These are phyloP conservation scores for Cantharis rustica DNA, from an alignment of 2,888 invertebrate species.

Conservation along the genomic window DNA sequence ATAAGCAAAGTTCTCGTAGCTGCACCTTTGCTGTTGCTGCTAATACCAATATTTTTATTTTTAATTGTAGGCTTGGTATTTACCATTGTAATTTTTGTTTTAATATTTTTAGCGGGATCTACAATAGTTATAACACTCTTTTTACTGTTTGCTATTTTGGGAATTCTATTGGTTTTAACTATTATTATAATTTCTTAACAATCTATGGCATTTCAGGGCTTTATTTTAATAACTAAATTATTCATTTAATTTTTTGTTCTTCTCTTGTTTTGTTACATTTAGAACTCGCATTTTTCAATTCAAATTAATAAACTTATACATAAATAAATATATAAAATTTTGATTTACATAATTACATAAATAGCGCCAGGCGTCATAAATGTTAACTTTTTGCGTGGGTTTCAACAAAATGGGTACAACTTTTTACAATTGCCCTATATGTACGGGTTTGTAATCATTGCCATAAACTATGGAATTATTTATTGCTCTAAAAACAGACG, in stretches of 20 bases:
- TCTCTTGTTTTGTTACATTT: background rate
- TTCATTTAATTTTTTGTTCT: background rate
- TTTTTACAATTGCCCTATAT: background rate
- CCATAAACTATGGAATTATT: background rate
- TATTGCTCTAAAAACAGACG: background rate
- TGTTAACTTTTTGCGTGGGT: background rate
- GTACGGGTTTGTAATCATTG: background rate
- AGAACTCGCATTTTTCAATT: background rate
- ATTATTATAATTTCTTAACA: background rate
- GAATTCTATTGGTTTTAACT: background rate
- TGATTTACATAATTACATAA: constrained; percentile 5
- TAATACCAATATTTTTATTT: background rate
- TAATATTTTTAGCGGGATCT: background rate
- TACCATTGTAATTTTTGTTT: background rate
- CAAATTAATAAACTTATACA: background rate
- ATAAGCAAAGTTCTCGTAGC: background rate
- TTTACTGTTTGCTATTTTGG: background rate
- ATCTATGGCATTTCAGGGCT: background rate
- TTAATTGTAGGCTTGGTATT: background rate
- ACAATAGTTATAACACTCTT: background rate
- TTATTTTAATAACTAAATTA: background rate
- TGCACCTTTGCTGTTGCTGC: background rate
- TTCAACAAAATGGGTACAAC: background rate
- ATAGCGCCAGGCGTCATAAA: constrained; percentile 3
- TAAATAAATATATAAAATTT: background rate